Evolutionary conservation across 2,113 vertebrate genomes (phyloP), one percentile per base, ranked within the genome.

Genomic region (Sinocyclocheilus maitianheensis): DNA sequence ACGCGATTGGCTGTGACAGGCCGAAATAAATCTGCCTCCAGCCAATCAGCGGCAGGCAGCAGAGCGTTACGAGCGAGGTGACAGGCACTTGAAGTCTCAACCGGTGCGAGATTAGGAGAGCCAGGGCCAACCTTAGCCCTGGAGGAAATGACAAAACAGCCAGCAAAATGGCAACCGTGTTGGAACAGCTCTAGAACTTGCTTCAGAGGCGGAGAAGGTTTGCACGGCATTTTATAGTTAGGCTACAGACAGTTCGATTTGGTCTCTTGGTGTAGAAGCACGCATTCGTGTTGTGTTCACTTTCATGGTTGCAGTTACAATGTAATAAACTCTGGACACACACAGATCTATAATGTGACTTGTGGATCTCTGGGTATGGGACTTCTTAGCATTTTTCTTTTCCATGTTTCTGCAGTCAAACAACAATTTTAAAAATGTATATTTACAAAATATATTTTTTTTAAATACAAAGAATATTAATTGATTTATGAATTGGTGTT

Each of bases 1-100:
- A 93, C 89, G 91, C 96, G 92, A 95, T 95, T 94, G 95, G 96
- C 94, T 91, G 86, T 95, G 96, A 96, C 96, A 95, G 92, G 88
- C 92, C 55, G 93, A 95, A 94, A 96, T 95, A 96, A 96, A 96
- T 96, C 94, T 95, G 92, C 91, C 92, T 93, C 94, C 51, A 89
- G 94, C 96, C 96, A 94, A 94, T 93, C 93, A 93, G 89, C 91
- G 75, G 90, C 86, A 91, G 93, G 94, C 94, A 95, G 87, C 91
- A 34, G 91, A 94, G 93, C 94, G 85, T 93, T 92, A 94, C 92
- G 90, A 91, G 91, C 88, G 90, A 92, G 90, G 91, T 93, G 93
- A 95, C 90, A 87, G 94, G 94, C 91, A 90, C 88, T 89, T 81
- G 88, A 62, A 93, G 92, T 67, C 94, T 94, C 93, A 93, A 93